These are phyloP conservation scores for Archips xylosteana DNA, from an alignment of 2,888 invertebrate genomes.

Conservation along the genomic window DNA sequence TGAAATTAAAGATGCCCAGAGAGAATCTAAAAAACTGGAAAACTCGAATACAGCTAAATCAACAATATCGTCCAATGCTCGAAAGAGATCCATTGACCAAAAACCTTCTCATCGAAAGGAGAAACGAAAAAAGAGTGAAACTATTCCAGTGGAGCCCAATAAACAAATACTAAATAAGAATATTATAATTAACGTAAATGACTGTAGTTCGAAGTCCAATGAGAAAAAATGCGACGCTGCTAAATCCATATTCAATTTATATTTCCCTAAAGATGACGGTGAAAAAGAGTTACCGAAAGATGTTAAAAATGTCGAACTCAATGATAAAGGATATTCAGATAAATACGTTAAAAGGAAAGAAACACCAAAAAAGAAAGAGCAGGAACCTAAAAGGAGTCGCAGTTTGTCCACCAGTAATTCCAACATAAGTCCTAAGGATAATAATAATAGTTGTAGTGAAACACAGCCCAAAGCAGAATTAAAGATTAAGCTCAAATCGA, in stretches of 20 bases:
- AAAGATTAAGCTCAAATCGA: slow-evolving; percentile 69
- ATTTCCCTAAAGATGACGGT: slow-evolving; percentile 55
- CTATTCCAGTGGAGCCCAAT: slow-evolving; percentile 50
- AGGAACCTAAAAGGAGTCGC: slow-evolving; percentile 57
- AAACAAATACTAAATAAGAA: slow-evolving; percentile 59
- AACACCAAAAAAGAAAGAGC: slow-evolving; percentile 55
- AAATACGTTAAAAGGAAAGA: slow-evolving; percentile 79
- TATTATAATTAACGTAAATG: slow-evolving; percentile 54
- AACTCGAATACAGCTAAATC: slow-evolving; percentile 51
- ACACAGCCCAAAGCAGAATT: slow-evolving; percentile 60
- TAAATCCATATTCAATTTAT: slow-evolving; percentile 62
- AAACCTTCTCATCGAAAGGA: slow-evolving; percentile 79
- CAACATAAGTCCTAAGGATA: slow-evolving; percentile 64
- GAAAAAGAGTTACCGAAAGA: slow-evolving; percentile 57
- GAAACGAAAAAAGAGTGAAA: slow-evolving; percentile 77
- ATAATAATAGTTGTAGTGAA: slow-evolving; percentile 51
- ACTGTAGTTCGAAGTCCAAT: slow-evolving; percentile 55
- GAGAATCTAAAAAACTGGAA: slow-evolving; percentile 53
- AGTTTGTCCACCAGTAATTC: slow-evolving; percentile 67
- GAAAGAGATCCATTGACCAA: slow-evolving; percentile 75
- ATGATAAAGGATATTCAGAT: slow-evolving; percentile 67
- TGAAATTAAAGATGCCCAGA: slow-evolving; percentile 49
- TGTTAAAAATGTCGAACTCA: slow-evolving; percentile 53
- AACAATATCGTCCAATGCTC: slow-evolving; percentile 56
- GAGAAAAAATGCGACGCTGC: slow-evolving; percentile 61